These are phyloP conservation scores for Silurus lanzhouensis DNA, from an alignment of 2,797 vertebrate species.

Conservation along the genomic window DNA sequence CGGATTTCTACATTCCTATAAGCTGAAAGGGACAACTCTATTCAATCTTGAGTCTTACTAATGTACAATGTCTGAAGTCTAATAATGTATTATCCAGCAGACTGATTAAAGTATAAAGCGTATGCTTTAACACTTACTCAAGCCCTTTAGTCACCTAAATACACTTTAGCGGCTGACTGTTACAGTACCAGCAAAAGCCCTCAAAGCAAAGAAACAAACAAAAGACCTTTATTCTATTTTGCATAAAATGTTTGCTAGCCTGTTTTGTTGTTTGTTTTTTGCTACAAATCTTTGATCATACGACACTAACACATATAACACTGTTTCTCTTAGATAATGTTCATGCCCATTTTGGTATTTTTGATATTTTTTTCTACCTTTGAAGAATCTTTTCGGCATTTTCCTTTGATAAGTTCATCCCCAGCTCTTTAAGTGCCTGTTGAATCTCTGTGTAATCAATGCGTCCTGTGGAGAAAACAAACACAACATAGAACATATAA, in stretches of 20 bases:
- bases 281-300: background rate
- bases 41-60: too few species aligned
- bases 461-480: conserved; percentile 72
- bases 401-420: conserved; percentile 81
- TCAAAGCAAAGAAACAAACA: background rate
- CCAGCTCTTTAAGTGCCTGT: conserved; percentile 86
- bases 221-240: background rate
- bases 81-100: too few species aligned
- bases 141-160: too few species aligned
- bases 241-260: too few species aligned
- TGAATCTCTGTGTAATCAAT: conserved; percentile 88
- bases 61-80: too few species aligned
- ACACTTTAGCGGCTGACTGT: conserved; percentile 1
- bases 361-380: conserved; percentile 71
- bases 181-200: background rate
- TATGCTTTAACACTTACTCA: background rate
- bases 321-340: background rate
- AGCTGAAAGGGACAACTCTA: too few species aligned
- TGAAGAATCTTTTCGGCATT: conserved; percentile 88
- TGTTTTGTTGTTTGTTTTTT: background rate
- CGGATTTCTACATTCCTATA: too few species aligned
- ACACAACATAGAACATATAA: background rate
- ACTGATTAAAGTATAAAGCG: background rate
- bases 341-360: background rate
- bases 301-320: background rate